Base-by-base conservation (phyloP, 2,797 vertebrate genomes). In the Siniperca obscura region DNA sequence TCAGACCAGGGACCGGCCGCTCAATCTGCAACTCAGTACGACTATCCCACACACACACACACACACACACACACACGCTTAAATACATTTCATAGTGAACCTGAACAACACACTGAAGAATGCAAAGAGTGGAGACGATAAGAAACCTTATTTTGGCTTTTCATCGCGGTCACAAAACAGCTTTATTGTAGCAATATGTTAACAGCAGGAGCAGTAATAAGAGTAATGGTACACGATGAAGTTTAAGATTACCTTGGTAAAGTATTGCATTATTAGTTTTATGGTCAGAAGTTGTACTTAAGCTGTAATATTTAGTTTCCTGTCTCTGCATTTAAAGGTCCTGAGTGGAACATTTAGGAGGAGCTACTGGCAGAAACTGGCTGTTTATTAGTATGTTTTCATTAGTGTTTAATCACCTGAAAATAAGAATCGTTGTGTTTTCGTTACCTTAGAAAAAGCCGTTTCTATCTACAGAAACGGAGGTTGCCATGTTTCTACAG, bases 21-120 rank as follows among this genome's bases (percentile, higher is more conserved):
- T 98, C 96, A 65, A 99, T 97, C 90, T 98, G 96, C 90, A 99
- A 87, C 85, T 99, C 97, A 88, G 89, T 94, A 25, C 98, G 98
- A 82, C 98, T 98, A 21, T 66, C 13, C 82, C 21, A 78, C 53
- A 67, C 61, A 74, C 67, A 74, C 78, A 89, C 50, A 82, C 70
- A 74, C 44, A 66, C 64, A 74, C 13, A 57, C 22, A 70, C 8
- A 66, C 21, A 65, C 48, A 48, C 25, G 50, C 53, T 59, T 48
- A 75, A 4, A 40, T 40, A 44, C n/a, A 30, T 34, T 59, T 46
- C 13, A 42, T 42, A 5, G 57, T 59, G 30, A 59, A 59, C 22
- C n/a, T n/a, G 52, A 56, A 13, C 4, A 56, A 56, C 36, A n/a
- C 4, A 3, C 38, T 62, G 5, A 62, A 22, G 22, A 25, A 22